Evolutionary conservation across 2,888 invertebrate species (phyloP), one percentile per base, ranked within the genome.

Genomic region (Periphyllus acericola): DNA sequence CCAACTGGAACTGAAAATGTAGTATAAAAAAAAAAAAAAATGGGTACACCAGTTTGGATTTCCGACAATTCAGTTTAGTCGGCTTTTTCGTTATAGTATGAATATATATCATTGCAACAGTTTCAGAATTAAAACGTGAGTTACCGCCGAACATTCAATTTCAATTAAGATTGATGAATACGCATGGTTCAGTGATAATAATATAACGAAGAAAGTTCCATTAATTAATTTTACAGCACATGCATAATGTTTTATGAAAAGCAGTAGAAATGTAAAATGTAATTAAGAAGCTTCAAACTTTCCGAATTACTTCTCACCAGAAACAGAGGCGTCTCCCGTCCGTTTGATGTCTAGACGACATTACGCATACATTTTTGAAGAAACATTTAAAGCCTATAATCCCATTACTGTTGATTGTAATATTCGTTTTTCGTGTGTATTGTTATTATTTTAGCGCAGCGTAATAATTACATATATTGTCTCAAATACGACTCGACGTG

Each of bases 101-200:
- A 29, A 32, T 71, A 52, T 71, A 52, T n/a, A 32, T 71, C 71
- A 52, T 82, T 82, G 52, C 32, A 52, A 32, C 2, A 40, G 46
- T 72, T 52, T 34, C 21, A 32, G 19, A 81, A 68, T 68, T 46
- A 46, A 32, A 25, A 81, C 21, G 14, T 52, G 60, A 81, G 11
- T 46, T 29, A 32, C 32, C 46, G 14, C 46, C 19, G 52, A 21
- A 21, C n/a, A n/a, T 81, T 52, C 17, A 25, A 52, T 82, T 82
- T 82, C 34, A 82, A 82, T 82, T 72, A 72, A 82, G 60, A 34
- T 21, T 25, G n/a, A 52, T 14, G 25, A 71, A 52, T 71, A 71
- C 71, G 32, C 32, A 71, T 14, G 21, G 68, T 34, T 34, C 32
- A 34, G 32, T 3, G 34, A 60, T 36, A 46, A 60, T 36, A 46